Conservation (phyloP, 2,797 vertebrate species). For the Melanotaenia maccullochi region DNA sequence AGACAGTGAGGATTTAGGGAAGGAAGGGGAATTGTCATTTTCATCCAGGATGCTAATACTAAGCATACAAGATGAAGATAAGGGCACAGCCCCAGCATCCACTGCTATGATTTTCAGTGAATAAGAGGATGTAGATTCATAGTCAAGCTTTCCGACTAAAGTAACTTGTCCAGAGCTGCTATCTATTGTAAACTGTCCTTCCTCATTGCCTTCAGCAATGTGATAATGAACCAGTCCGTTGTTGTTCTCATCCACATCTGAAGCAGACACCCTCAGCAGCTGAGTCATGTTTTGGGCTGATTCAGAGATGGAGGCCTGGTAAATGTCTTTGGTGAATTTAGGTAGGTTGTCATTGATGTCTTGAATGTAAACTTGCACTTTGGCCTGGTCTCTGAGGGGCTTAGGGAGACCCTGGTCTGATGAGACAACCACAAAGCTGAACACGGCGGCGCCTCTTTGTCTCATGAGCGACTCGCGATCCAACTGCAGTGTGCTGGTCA, state of each 20-base stretch:
- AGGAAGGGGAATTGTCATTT: conserved; percentile 95
- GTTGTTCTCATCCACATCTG: conserved; percentile 93
- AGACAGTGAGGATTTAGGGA: conserved; percentile 89
- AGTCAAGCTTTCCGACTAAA: conserved; percentile 90
- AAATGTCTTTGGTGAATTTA: conserved; percentile 95
- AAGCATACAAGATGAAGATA: conserved; percentile 92
- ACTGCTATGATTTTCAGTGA: conserved; percentile 91
- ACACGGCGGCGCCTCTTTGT: conserved; percentile 91
- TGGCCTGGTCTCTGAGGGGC: conserved; percentile 94
- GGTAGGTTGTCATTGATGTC: conserved; percentile 97
- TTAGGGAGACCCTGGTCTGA: conserved; percentile 95
- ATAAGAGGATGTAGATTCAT: conserved; percentile 91
- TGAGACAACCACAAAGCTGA: conserved; percentile 90
- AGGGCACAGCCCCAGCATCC: conserved; percentile 85
- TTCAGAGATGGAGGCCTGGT: conserved; percentile 96
- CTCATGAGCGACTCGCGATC: conserved; percentile 96
- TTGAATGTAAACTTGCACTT: conserved; percentile 94
- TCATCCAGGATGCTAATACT: conserved; percentile 93
- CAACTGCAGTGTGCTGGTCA: conserved; percentile 90
- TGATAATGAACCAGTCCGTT: conserved; percentile 92
- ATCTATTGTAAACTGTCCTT: conserved; percentile 90
- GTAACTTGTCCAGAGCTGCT: conserved; percentile 91
- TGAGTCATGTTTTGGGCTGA: conserved; percentile 92
- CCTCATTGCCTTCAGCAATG: conserved; percentile 91
- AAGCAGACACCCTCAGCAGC: conserved; percentile 93